Conservation (phyloP, 1,140 invertebrate genomes). For the Idris sp. region DNA sequence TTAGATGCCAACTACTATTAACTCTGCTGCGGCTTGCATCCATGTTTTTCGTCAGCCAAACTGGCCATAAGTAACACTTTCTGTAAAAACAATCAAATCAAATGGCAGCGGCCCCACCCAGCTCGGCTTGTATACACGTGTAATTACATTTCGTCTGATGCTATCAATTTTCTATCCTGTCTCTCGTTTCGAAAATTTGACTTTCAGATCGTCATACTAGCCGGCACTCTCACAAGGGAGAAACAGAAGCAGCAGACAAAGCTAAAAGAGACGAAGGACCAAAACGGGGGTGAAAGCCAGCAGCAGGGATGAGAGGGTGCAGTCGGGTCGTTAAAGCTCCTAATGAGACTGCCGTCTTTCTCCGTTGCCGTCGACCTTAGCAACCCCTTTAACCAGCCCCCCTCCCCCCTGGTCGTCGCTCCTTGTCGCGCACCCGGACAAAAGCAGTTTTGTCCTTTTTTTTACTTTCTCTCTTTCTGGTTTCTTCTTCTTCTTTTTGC, state of each 20-base stretch:
- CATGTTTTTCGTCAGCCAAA: too few relatives aligned
- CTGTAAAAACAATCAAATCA: slow-evolving; percentile 35
- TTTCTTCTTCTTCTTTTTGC: slow-evolving; percentile 34
- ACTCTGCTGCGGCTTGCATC: too few relatives aligned
- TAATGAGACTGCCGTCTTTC: slow-evolving; percentile 68
- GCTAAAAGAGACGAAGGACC: slow-evolving; percentile 53
- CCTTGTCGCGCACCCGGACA: slow-evolving; percentile 2
- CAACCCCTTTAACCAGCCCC: slow-evolving; percentile 56
- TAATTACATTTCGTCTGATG: slow-evolving; percentile 76
- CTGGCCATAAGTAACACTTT: slow-evolving; percentile 23
- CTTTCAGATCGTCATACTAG: slow-evolving; percentile 75
- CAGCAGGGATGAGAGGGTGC: slow-evolving; percentile 45
- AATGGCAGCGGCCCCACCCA: too few relatives aligned
- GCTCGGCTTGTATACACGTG: slow-evolving; percentile 61
- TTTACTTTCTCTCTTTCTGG: slow-evolving; percentile 3
- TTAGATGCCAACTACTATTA: too few relatives aligned
- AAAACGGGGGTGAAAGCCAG: slow-evolving; percentile 46
- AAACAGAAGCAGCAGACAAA: slow-evolving; percentile 15
- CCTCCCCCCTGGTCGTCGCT: slow-evolving; percentile 11
- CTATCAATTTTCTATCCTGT: slow-evolving; percentile 72
- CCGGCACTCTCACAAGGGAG: slow-evolving; percentile 48
- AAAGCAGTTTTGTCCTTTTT: background rate
- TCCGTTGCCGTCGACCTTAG: slow-evolving; percentile 42
- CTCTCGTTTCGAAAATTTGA: slow-evolving; percentile 73
- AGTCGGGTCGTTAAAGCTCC: slow-evolving; percentile 74